A percentile compares a stretch with the other conserved stretches of the same genome.
Evolutionary conservation across 1,140 invertebrate genomes (phyloP).

Genomic region (Contarinia nasturtii): DNA sequence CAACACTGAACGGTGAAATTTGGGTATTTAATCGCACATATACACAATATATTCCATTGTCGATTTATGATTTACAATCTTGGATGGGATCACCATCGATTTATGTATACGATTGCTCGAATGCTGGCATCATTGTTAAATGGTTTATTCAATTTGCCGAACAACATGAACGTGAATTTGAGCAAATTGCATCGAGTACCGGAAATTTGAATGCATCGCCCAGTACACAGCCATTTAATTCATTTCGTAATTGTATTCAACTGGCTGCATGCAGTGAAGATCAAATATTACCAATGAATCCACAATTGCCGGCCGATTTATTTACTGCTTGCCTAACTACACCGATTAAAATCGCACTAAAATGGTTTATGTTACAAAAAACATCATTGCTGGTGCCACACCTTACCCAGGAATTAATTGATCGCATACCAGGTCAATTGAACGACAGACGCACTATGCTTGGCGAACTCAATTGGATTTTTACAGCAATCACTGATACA

Average conservation of each 20-base stretch:
- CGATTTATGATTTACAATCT: constrained; percentile 92
- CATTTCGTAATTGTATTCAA: constrained; percentile 85
- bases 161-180: constrained; percentile 75
- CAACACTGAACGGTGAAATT: constrained; percentile 95
- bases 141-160: constrained; percentile 81
- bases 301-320: constrained; percentile 94
- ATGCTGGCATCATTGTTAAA: constrained; percentile 90
- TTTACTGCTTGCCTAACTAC: constrained; percentile 97
- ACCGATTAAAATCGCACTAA: constrained; percentile 89
- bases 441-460: constrained; percentile 93
- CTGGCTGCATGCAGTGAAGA: constrained; percentile 81
- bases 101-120: constrained; percentile 98
- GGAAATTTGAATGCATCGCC: not conserved
- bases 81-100: constrained; percentile 99
- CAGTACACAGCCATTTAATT: constrained; percentile 1
- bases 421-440: constrained; percentile 72
- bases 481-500: constrained; percentile 99
- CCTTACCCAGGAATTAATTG: constrained; percentile 4
- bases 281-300: constrained; percentile 92
- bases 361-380: constrained; percentile 79
- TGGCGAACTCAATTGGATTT: constrained; percentile 99
- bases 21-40: constrained; percentile 99
- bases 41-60: constrained; percentile 98
- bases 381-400: constrained; percentile 63
- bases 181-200: constrained; percentile 17